Percentiles rank a stretch among this genome's conserved stretches.
phyloP scores from a whole-genome alignment of 2,113 vertebrate species.

The Tetrax tetrax region DNA sequence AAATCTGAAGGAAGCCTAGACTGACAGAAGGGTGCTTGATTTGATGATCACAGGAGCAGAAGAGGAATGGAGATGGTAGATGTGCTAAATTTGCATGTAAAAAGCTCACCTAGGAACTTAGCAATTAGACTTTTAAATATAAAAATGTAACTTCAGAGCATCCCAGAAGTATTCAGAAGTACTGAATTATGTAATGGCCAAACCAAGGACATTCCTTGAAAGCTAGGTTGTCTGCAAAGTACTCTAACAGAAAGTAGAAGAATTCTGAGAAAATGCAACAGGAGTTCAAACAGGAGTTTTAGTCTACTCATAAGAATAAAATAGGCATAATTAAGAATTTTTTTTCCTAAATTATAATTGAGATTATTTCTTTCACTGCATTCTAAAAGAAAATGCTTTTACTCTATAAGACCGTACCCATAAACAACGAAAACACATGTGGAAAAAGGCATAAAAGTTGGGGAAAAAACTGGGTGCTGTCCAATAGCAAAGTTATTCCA shows the following conservation, averaged over 20 bases:
- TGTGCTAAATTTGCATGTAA: slow-evolving; percentile 65
- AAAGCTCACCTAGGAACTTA: slow-evolving; percentile 66
- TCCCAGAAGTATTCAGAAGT: slow-evolving; percentile 61
- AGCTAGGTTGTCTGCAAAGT: slow-evolving; percentile 24
- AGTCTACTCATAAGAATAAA: neutral
- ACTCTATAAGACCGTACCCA: neutral
- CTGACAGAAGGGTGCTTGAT: slow-evolving; percentile 54
- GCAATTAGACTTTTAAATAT: slow-evolving; percentile 68
- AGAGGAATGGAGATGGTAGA: slow-evolving; percentile 53
- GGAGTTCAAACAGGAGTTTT: neutral
- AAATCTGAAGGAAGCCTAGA: slow-evolving; percentile 57
- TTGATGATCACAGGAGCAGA: slow-evolving; percentile 57
- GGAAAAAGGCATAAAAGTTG: neutral
- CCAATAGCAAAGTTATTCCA: neutral
- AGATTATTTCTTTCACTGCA: neutral
- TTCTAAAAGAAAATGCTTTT: neutral
- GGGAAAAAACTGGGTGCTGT: neutral
- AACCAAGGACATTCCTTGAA: slow-evolving; percentile 59
- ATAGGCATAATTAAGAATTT: neutral
- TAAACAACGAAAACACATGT: neutral
- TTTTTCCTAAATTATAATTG: neutral
- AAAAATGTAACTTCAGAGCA: slow-evolving; percentile 56
- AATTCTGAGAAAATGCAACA: neutral
- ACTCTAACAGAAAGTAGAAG: neutral
- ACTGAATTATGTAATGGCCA: slow-evolving; percentile 61